These are phyloP conservation scores for Morbakka virulenta DNA, from an alignment of 30 jellyfish, hydroid and myxozoan genomes.

Conservation along the genomic window DNA sequence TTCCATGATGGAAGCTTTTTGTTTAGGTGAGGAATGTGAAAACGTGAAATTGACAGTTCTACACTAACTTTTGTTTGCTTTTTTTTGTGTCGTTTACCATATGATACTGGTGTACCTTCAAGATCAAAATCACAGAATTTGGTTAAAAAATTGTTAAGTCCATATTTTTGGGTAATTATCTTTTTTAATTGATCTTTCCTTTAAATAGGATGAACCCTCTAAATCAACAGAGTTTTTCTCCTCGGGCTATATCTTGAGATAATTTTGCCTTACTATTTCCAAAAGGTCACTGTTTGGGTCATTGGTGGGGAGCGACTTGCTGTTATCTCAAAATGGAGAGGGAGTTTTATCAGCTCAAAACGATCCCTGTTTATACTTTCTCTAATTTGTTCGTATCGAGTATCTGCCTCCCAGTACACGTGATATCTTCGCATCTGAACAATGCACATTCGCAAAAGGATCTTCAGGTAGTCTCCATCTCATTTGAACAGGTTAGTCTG, in stretches of 20 bases:
- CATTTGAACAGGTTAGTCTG: too few relatives aligned
- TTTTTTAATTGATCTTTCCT: conserved; percentile 12
- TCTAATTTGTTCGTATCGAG: conserved; percentile 54
- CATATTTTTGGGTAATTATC: conserved; percentile 48
- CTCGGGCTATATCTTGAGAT: conserved; percentile 38
- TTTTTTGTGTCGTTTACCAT: too few relatives aligned
- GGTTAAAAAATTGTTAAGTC: conserved; percentile 23
- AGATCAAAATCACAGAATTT: conserved; percentile 4
- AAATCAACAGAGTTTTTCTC: conserved; percentile 42
- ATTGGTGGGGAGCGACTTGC: too few relatives aligned
- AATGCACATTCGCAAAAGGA: conserved; percentile 45
- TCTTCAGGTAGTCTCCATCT: conserved; percentile 4
- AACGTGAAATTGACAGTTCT: too few relatives aligned
- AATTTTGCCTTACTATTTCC: conserved; percentile 35
- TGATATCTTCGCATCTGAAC: conserved; percentile 52
- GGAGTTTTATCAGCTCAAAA: conserved; percentile 9
- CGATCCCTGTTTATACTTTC: conserved; percentile 49
- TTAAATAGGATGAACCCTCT: conserved; percentile 45
- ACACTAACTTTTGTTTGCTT: too few relatives aligned
- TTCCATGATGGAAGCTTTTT: too few relatives aligned
- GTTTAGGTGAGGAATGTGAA: too few relatives aligned
- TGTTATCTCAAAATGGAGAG: conserved; percentile 53
- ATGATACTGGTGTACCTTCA: not conserved
- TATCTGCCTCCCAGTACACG: conserved; percentile 38
- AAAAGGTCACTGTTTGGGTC: conserved; percentile 52